A percentile compares a stretch with the other conserved stretches of the same genome.
Evolutionary conservation across 2,888 invertebrate genomes (phyloP).

Genomic region (Nebria brevicollis): DNA sequence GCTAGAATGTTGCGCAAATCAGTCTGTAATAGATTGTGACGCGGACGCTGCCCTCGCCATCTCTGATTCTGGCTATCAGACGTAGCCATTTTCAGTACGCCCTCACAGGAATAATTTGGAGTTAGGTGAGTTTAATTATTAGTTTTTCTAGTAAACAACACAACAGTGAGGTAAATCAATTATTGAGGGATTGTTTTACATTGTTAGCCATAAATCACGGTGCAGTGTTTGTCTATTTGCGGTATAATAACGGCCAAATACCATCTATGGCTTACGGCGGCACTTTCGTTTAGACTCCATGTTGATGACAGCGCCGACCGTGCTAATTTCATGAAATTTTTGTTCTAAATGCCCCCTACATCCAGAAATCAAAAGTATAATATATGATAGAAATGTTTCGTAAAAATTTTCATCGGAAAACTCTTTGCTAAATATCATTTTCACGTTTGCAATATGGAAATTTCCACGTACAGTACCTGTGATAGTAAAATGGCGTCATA

Average conservation of each 20-base stretch:
- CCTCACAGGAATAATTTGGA: conserved; percentile 68
- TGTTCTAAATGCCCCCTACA: conserved; percentile 73
- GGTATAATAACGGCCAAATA: conserved; percentile 33
- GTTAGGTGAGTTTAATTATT: conserved; percentile 60
- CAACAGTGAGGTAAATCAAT: neutral
- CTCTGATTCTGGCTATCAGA: conserved; percentile 62
- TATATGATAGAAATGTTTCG: conserved; percentile 33
- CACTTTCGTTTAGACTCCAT: conserved; percentile 62
- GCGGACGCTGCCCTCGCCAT: conserved; percentile 64
- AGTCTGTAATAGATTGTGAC: conserved; percentile 48
- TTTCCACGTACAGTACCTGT: conserved; percentile 31
- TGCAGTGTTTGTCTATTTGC: conserved; percentile 6
- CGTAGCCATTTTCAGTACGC: conserved; percentile 66
- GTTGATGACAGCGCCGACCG: conserved; percentile 76
- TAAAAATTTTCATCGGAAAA: conserved; percentile 22
- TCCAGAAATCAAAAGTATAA: conserved; percentile 58
- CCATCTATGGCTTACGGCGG: conserved; percentile 52
- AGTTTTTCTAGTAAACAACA: conserved; percentile 5
- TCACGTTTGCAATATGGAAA: conserved; percentile 35
- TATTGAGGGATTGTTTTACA: conserved; percentile 9
- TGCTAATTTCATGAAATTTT: conserved; percentile 75
- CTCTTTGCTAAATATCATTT: conserved; percentile 25
- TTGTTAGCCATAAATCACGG: conserved; percentile 5
- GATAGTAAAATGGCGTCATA: conserved; percentile 38
- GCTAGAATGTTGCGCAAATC: conserved; percentile 48